Percentiles rank a stretch among this genome's conserved stretches.
These are phyloP conservation scores for Phalacrocorax brasilianus DNA, from an alignment of 2,113 vertebrate species.

Conservation along the genomic window DNA sequence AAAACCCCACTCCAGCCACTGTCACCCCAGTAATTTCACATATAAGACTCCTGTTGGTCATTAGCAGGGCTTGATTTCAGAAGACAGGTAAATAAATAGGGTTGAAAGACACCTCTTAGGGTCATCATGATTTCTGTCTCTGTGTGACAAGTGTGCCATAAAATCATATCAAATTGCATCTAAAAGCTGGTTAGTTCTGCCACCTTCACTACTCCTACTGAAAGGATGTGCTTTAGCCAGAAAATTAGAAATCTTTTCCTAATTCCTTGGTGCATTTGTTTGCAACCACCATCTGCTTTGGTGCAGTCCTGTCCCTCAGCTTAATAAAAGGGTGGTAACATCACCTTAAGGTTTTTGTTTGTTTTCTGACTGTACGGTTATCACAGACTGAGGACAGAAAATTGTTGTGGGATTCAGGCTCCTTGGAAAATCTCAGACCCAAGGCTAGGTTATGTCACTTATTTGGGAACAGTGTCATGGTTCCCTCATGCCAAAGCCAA, in stretches of 20 bases:
- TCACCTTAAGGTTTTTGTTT: not conserved
- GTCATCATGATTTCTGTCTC: not conserved
- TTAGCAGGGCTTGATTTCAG: not conserved
- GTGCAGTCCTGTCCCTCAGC: not conserved
- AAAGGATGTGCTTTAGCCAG: not conserved
- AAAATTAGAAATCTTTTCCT: not conserved
- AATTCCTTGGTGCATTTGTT: not conserved
- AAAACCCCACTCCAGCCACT: not conserved
- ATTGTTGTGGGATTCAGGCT: not conserved
- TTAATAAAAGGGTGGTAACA: rapidly evolving
- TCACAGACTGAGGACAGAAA: not conserved
- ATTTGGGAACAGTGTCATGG: not conserved
- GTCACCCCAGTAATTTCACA: not conserved
- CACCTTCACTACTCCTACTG: not conserved
- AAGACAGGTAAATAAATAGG: not conserved
- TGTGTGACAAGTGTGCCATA: not conserved
- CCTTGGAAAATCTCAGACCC: not conserved
- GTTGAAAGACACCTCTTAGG: not conserved
- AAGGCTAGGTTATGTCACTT: not conserved
- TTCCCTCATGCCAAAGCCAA: not conserved
- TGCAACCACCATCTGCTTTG: not conserved
- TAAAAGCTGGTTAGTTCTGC: not conserved
- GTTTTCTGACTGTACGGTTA: not conserved
- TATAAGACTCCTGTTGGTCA: not conserved
- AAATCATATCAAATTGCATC: not conserved